Evolutionary conservation across 2,797 vertebrate genomes (phyloP), one percentile per base, ranked within the genome.

Genomic region (Melanotaenia boesemani): DNA sequence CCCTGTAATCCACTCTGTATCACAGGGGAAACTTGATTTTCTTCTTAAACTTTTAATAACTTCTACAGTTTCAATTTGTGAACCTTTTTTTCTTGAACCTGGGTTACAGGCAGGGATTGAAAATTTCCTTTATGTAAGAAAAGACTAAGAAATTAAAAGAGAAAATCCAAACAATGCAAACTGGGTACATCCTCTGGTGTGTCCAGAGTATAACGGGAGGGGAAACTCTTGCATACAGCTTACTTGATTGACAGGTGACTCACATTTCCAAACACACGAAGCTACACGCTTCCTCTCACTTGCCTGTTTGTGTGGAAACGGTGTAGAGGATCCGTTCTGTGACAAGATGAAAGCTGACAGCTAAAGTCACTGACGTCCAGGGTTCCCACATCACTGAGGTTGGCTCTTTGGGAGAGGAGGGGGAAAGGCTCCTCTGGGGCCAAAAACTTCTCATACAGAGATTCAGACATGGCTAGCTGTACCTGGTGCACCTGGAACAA

Each of bases 321-420:
- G 80, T 94, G 96, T n/a, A 99, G 93, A 2, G 97, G 97, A 82
- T 99, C 96, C 2, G 98, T 99, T 77, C 97, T 93, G 91, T 98
- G 97, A 91, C 97, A 99, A 1, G 98, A 99, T 0, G 97, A 99
- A 15, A 98, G 94, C 76, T 97, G 97, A 91, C 95, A 99, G 76
- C 97, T 96, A 76, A 99, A 98, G 89, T 98, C 97, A 85, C 97
- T 98, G 84, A 96, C 96, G 56, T 99, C 97, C 89, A 98, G 86
- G 11, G 96, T 97, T 61, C 96, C 97, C 66, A 97, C 96, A 79
- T 99, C 98, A 71, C 97, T 97, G 82, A 96, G 94, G 91, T 95
- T 96, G 82, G 95, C 93, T 32, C 96, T 94, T 76, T 97, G 96
- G 58, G 96, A 96, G 68, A 97, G 94, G 76, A 97, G 91, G 34